Evolutionary conservation across 1,140 invertebrate species (phyloP), one percentile per base, ranked within the genome.

Genomic region (Propsilocerus akamusi): DNA sequence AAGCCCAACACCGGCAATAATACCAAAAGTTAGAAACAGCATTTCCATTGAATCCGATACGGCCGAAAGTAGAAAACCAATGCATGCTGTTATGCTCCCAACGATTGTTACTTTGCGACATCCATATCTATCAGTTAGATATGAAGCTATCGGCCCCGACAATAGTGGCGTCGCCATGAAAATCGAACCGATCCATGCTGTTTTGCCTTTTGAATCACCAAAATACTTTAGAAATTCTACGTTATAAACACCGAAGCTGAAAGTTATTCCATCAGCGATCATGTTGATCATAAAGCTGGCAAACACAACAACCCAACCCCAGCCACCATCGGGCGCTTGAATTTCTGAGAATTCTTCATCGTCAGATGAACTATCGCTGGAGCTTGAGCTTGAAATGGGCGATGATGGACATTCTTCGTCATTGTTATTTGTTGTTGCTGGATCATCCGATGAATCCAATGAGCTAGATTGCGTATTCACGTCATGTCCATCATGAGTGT

Each of bases 111-210:
- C 80, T 32, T 73, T 74, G 12, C 83, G 71, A 60, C 88, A 93
- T 25, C 88, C 88, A 62, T 81, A 83, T 26, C 87, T 74, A 58
- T 93, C 89, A 0, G 86, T 90, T 4, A 93, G 67, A 53, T 86
- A 85, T 58, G 85, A 86, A 5, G 89, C 87, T 12, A 96, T 75
- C 0, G 91, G 91, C 2, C 90, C 91, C 1, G 84, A 86, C 5
- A 94, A 64, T 48, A 92, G 62, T 7, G 90, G 90, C 74, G 92
- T 89, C 2, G 87, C 85, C 75, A 91, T 87, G 59, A 93, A 89
- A 14, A 93, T 70, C 26, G 85, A 84, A 1, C 86, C 86, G 26
- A 94, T 86, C 81, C 86, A 89, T 0, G 89, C 83, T 0, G 89
- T 93, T 59, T 87, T 86, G n/a, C 82, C 78, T 56, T 86, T 86